phyloP scores from a whole-genome alignment of 2,888 invertebrate species.

The Lasioglossum leucozonium region DNA sequence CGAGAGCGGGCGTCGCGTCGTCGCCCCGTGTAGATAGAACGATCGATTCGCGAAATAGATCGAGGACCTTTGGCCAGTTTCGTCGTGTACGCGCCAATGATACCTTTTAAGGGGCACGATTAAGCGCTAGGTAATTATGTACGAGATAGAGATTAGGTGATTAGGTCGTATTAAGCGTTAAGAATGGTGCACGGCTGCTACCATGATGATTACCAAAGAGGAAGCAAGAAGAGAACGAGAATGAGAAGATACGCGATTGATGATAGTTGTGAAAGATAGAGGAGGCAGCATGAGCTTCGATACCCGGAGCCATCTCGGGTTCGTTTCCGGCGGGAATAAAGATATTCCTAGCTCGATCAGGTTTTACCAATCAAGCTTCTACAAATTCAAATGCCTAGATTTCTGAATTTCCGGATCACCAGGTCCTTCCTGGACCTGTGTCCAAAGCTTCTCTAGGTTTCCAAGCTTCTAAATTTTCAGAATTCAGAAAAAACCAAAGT shows the following conservation, averaged over 20 bases:
- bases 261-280: slow-evolving; percentile 37
- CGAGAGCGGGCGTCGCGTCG: slow-evolving; percentile 32
- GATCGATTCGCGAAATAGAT: slow-evolving; percentile 24
- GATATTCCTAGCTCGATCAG: background rate
- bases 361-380: too few species aligned
- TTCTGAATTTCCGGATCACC: background rate
- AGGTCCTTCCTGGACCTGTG: background rate
- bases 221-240: background rate
- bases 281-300: slow-evolving; percentile 54
- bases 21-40: slow-evolving; percentile 46
- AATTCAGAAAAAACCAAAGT: background rate
- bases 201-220: slow-evolving; percentile 42
- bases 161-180: slow-evolving; percentile 39
- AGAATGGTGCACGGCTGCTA: slow-evolving; percentile 45
- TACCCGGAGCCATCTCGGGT: slow-evolving; percentile 33
- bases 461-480: background rate
- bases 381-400: background rate
- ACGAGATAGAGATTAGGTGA: slow-evolving; percentile 42
- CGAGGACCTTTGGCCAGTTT: slow-evolving; percentile 52
- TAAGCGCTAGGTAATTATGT: slow-evolving; percentile 49
- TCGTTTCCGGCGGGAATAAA: slow-evolving; percentile 22
- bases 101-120: slow-evolving; percentile 36
- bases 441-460: background rate
- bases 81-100: slow-evolving; percentile 29
- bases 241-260: slow-evolving; percentile 5